Percentiles rank a stretch among this genome's conserved stretches.
Evolutionary conservation across 2,113 vertebrate species (phyloP).

Genomic region (Piprites chloris): DNA sequence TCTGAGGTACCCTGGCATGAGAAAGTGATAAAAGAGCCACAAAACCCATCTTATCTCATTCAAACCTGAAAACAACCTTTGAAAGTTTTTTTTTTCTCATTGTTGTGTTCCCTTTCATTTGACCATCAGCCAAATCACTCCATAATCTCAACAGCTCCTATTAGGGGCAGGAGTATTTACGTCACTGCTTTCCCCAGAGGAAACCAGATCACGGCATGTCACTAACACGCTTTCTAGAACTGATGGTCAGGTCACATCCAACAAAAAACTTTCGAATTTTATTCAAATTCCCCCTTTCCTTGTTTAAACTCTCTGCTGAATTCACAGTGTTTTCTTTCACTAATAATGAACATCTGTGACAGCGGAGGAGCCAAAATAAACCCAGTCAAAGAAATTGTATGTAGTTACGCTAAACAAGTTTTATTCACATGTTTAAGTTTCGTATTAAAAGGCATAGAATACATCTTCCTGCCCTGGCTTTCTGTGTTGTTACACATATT

Average conservation of each 20-base stretch:
- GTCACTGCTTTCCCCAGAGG: conserved; percentile 43
- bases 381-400: conserved; percentile 57
- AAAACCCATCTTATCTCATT: conserved; percentile 50
- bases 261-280: background rate
- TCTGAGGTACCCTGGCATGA: conserved; percentile 49
- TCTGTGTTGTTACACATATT: background rate
- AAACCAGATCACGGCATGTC: conserved; percentile 53
- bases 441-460: conserved; percentile 18
- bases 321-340: conserved; percentile 20
- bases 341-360: conserved; percentile 71
- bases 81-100: conserved; percentile 13
- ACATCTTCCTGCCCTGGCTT: conserved; percentile 14
- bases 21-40: conserved; percentile 62
- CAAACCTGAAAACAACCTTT: conserved; percentile 57
- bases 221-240: conserved; percentile 7
- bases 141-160: conserved; percentile 56
- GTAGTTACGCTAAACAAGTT: conserved; percentile 58
- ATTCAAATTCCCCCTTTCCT: background rate
- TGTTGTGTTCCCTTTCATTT: conserved; percentile 25
- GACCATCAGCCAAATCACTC: conserved; percentile 28
- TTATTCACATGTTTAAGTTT: conserved; percentile 61
- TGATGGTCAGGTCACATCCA: conserved; percentile 2
- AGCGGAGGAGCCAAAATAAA: conserved; percentile 65
- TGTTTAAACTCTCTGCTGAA: background rate
- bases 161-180: conserved; percentile 63